Evolutionary conservation across 2,888 invertebrate genomes (phyloP), one percentile per base, ranked within the genome.

Genomic region (Empis stercorea): DNA sequence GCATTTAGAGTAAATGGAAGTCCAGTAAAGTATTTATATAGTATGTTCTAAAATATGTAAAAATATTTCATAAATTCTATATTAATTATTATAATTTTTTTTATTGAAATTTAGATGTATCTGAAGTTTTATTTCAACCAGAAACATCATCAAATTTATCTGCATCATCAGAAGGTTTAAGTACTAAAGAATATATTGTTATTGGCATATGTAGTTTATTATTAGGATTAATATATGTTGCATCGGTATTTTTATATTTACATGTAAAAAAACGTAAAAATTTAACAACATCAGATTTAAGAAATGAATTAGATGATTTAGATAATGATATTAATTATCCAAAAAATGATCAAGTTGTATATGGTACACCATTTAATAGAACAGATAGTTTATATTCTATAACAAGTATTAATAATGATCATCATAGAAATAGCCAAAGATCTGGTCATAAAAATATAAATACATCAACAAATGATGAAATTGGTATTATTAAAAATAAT

Each of bases 141-240:
- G 81, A 81, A 59, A 73, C 76, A 10, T 77, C 77, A 46, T 74
- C 78, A 16, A 74, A 74, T 1, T 70, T 73, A 50, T 64, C 72
- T n/a, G 64, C 72, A 41, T 68, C 69, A 10, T 71, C 76, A 30
- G 73, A 76, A 42, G 81, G 84, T 41, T 73, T 88, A 49, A 78
- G 80, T 20, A 73, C 81, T 13, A 76, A 81, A 10, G 88, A 89
- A 68, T 88, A 88, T 59, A 77, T 87, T 16, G 86, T 87, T 1
- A 87, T 91, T 48, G 89, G 85, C 30, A 76, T 87, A 42, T 86
- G 86, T 57, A 85, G 88, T 15, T 73, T 89, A 15, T 72, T 89
- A n/a, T 72, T 91, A n/a, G 88, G 87, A 1, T 73, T 89, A 30
- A 84, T 89, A 56, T 91, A 91, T 66, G 84, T 89, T 15, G 84